Evolutionary conservation across 2,113 vertebrate genomes (phyloP).

Genomic region (Serinus canaria): DNA sequence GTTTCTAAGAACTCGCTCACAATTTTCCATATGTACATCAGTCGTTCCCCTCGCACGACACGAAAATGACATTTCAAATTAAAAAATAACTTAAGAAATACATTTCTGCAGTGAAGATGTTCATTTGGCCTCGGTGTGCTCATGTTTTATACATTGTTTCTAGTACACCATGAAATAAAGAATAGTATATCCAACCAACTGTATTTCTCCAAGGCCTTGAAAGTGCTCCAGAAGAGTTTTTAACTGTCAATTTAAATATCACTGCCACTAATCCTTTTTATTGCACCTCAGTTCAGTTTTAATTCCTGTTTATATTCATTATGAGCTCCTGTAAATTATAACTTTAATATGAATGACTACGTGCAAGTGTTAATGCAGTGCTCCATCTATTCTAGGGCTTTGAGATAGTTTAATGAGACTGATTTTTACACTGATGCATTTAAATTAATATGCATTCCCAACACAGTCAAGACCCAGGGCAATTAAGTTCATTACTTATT

Average conservation of each 20-base stretch:
- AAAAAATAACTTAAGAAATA: neutral
- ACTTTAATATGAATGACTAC: neutral
- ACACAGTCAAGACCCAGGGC: neutral
- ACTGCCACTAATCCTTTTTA: neutral
- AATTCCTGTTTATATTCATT: neutral
- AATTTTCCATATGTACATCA: neutral
- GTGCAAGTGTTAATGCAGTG: neutral
- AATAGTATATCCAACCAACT: neutral
- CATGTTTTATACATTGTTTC: neutral
- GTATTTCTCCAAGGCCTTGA: neutral
- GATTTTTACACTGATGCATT: conserved; percentile 12
- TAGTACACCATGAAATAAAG: neutral
- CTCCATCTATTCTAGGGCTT: neutral
- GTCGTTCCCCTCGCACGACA: neutral
- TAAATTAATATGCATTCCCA: neutral
- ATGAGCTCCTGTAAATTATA: neutral
- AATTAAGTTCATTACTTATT: neutral
- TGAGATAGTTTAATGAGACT: neutral
- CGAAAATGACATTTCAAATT: neutral
- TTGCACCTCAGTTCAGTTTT: neutral
- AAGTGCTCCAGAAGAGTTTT: neutral
- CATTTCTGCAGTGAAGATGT: neutral
- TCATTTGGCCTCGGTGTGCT: neutral
- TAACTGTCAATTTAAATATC: neutral
- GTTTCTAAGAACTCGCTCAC: neutral